Evolutionary conservation across 2,797 vertebrate genomes (phyloP), one percentile per base, ranked within the genome.

Genomic region (Thaleichthys pacificus): DNA sequence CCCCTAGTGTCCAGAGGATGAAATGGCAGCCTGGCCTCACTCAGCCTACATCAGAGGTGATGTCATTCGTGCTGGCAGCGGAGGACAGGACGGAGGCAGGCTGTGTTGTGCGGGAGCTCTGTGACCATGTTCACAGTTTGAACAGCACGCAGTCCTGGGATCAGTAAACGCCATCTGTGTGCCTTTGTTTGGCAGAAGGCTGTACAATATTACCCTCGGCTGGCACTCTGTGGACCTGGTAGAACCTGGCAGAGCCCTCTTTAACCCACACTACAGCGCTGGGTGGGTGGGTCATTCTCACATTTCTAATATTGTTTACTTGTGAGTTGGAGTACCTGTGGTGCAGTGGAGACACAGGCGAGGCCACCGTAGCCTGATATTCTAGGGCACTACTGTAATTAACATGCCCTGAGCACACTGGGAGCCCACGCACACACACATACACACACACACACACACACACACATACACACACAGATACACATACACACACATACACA

Each of bases 1-100:
- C 69, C 88, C 86, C 91, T 90, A 87, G 87, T 91, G 91, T 83
- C 35, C 65, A 56, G 11, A 51, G 61, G 32, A 5, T 57, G 72
- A 15, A 71, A 67, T 47, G 77, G 22, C 73, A 75, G 66, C 57
- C 66, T 30, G 11, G 1, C 56, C 14, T 72, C n/a, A 14, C 35
- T 47, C 67, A 47, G 42, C 42, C 9, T 47, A 7, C 17, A 54
- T 9, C 26, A 15, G 9, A 63, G 68, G 61, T 77, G 79, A 87
- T 85, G 75, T 80, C 80, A 74, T 76, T 15, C 9, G 71, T 73
- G 32, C 47, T 5, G 28, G 47, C 69, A 66, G 51, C 24, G n/a
- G 6, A 66, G 32, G 6, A 35, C 32, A 35, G 32, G 32, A 5
- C 47, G 62, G 60, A 56, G 69, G 30, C 66, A 76, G 35, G 47